Conservation (phyloP, 2,113 vertebrate genomes). For the Pycnonotus jocosus region DNA sequence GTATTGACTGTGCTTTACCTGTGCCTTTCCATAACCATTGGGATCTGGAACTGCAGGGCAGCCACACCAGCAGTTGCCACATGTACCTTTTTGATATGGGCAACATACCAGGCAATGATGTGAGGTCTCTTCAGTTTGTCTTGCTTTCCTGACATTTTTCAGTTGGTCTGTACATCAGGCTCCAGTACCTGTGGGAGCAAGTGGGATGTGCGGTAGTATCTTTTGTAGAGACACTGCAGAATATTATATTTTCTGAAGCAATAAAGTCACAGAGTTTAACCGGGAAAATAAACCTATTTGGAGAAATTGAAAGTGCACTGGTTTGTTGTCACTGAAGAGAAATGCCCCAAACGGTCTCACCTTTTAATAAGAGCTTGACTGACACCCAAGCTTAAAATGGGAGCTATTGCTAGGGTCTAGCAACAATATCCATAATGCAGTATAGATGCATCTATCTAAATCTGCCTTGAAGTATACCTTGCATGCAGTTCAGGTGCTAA, state of each 20-base stretch:
- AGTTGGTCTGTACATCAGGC: background rate
- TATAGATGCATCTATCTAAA: background rate
- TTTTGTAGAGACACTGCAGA: background rate
- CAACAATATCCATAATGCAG: background rate
- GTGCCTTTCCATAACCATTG: background rate
- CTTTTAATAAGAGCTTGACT: background rate
- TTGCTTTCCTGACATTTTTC: background rate
- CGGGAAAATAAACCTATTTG: background rate
- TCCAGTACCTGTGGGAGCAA: background rate
- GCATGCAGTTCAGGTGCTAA: background rate
- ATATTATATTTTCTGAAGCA: background rate
- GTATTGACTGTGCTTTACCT: background rate
- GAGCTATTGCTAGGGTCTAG: background rate
- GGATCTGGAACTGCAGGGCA: background rate
- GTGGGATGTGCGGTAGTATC: background rate
- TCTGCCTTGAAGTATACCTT: background rate
- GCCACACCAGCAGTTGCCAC: fast-evolving
- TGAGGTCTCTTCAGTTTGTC: background rate
- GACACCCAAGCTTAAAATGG: background rate
- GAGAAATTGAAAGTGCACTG: background rate
- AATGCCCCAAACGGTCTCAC: background rate
- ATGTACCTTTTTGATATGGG: background rate
- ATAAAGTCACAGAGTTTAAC: background rate
- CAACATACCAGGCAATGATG: background rate
- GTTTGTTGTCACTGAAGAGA: background rate